Percentiles rank a stretch among this genome's conserved stretches.
phyloP scores from a whole-genome alignment of 2,888 invertebrate genomes.

The Leptura quadrifasciata region DNA sequence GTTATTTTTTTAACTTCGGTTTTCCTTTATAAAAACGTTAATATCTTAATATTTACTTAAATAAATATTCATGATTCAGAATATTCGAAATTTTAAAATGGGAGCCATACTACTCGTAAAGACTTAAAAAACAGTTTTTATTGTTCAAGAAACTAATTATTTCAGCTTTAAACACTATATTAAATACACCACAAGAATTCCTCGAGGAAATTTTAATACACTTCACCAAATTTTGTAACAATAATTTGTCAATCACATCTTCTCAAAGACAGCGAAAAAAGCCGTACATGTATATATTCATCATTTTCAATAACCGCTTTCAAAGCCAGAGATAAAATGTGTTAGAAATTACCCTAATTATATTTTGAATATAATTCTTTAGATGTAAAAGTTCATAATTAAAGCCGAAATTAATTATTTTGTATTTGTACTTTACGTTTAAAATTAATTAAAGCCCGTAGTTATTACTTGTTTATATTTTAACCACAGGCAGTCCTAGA shows the following conservation, averaged over 20 bases:
- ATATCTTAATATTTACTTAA: too few species aligned
- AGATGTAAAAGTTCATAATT: conserved; percentile 15
- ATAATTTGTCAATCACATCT: background rate
- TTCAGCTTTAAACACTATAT: too few species aligned
- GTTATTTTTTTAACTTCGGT: too few species aligned
- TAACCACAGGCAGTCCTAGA: conserved; percentile 37
- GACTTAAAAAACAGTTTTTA: too few species aligned
- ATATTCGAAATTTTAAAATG: too few species aligned
- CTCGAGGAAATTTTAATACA: background rate
- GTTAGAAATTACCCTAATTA: conserved; percentile 29
- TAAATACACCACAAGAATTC: too few species aligned
- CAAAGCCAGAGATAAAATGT: background rate
- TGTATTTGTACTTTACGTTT: conserved; percentile 2
- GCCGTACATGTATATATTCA: conserved; percentile 32
- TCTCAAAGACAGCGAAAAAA: background rate
- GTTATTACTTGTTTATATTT: conserved; percentile 37
- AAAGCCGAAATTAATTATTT: conserved; percentile 24
- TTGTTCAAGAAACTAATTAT: too few species aligned
- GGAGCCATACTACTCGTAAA: too few species aligned
- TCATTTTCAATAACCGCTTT: conserved; percentile 48
- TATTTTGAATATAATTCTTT: conserved; percentile 14
- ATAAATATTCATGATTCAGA: too few species aligned
- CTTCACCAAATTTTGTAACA: background rate
- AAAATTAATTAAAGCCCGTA: conserved; percentile 31
- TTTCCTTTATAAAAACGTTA: too few species aligned